A percentile compares a stretch with the other conserved stretches of the same genome.
These are phyloP conservation scores for Cathartes aura DNA, from an alignment of 2,113 vertebrate genomes.

Conservation along the genomic window DNA sequence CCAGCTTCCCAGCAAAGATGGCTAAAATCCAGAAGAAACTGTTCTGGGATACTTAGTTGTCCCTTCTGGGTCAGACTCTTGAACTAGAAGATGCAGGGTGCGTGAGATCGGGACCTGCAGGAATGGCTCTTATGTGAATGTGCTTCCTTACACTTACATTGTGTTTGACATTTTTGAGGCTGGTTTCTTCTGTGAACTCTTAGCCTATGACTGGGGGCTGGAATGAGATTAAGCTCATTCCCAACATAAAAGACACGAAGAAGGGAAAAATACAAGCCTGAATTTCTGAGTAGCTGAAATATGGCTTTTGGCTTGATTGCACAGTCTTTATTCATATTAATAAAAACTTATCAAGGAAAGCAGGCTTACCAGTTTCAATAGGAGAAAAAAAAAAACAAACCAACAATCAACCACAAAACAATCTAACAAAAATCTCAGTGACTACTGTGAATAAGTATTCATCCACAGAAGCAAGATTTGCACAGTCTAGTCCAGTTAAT, in stretches of 20 bases:
- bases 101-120: neutral
- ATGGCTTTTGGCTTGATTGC: neutral
- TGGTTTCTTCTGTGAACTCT: neutral
- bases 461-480: conserved; percentile 23
- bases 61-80: neutral
- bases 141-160: neutral
- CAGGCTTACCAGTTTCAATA: neutral
- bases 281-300: neutral
- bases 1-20: neutral
- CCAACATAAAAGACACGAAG: neutral
- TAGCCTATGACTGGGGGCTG: neutral
- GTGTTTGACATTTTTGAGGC: neutral
- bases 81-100: neutral
- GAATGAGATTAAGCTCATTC: neutral
- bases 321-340: neutral
- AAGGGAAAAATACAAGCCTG: neutral
- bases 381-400: neutral
- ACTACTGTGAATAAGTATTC: conserved; percentile 22
- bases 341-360: neutral
- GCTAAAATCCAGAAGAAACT: neutral
- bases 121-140: neutral
- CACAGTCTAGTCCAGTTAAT: conserved; percentile 26
- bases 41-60: neutral
- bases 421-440: neutral
- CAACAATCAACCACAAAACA: neutral